Percentiles rank a stretch among this genome's conserved stretches.
Conservation (phyloP, 2,888 invertebrate species). For the Cremastinae sp. region DNA sequence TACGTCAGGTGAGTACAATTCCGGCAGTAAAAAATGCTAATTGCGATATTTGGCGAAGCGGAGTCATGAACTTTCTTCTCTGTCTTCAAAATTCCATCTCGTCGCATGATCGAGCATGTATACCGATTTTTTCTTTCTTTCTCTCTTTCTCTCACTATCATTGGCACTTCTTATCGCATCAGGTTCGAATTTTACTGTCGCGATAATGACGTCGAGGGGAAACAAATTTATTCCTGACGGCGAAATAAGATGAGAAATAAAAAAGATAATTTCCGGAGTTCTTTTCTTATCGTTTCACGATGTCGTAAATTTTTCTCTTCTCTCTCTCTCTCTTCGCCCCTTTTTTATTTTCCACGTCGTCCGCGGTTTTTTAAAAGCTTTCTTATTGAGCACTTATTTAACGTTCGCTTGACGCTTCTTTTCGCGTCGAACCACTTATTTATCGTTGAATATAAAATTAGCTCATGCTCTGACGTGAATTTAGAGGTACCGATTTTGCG, state of each 20-base stretch:
- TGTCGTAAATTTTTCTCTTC: constrained; percentile 16
- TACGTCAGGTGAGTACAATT: constrained; percentile 86
- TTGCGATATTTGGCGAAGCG: not conserved
- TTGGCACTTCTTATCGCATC: constrained; percentile 19
- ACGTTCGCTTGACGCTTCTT: not conserved
- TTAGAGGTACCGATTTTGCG: constrained; percentile 7
- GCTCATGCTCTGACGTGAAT: not conserved
- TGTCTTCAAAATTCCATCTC: not conserved
- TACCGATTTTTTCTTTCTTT: constrained; percentile 6
- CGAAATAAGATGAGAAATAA: constrained; percentile 10
- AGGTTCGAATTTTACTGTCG: constrained; percentile 22
- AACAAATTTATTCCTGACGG: constrained; percentile 10
- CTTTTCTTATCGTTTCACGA: constrained; percentile 16
- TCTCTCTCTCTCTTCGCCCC: not conserved
- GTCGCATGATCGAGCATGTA: not conserved
- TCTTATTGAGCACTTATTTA: not conserved
- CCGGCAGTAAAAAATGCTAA: constrained; percentile 1
- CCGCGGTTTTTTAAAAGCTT: not conserved
- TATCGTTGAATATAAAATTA: not conserved
- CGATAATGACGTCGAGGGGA: constrained; percentile 13
- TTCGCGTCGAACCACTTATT: not conserved
- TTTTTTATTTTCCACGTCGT: not conserved
- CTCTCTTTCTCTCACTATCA: no score
- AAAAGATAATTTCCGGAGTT: not conserved
- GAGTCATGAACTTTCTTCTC: constrained; percentile 8